These are phyloP conservation scores for Mechanitis messenoides DNA, from an alignment of 2,888 invertebrate genomes.

Conservation along the genomic window DNA sequence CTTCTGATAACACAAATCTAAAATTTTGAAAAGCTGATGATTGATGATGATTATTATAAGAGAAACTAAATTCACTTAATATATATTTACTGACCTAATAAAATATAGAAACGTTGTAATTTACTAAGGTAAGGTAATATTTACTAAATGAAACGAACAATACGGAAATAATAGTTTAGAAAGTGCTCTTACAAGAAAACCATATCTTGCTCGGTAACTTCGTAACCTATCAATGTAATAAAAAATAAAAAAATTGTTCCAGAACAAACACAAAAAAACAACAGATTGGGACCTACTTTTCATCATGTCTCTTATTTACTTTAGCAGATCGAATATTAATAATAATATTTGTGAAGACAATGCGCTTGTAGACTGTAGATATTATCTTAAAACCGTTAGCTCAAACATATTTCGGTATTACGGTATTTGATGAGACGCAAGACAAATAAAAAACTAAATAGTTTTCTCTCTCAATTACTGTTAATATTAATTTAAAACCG, in stretches of 20 bases:
- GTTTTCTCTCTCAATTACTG: conserved; percentile 5
- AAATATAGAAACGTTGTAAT: not conserved
- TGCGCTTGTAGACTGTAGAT: conserved; percentile 4
- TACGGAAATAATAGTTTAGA: conserved; percentile 3
- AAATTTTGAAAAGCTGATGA: no score
- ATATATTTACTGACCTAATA: not conserved
- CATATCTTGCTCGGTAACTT: not conserved
- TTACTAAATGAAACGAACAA: not conserved
- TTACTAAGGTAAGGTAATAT: not conserved
- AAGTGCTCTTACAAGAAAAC: conserved; percentile 1
- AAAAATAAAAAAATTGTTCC: no score
- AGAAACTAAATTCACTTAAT: not conserved
- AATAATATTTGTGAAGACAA: not conserved
- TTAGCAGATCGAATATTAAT: not conserved
- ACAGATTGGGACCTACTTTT: no score
- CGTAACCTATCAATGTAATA: not conserved
- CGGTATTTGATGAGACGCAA: conserved; percentile 23
- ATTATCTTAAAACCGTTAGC: conserved; percentile 23
- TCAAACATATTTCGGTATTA: conserved; percentile 24
- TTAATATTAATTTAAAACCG: not conserved
- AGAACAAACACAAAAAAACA: no score
- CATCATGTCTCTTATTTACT: no score
- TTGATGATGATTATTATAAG: no score
- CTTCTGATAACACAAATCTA: no score
- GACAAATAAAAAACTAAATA: conserved; percentile 17